A percentile compares a stretch with the other conserved stretches of the same genome.
phyloP scores from a whole-genome alignment of 2,113 vertebrate species.

The Bos taurus region ARS-UCD2.0 NC_037338.1:65780001-65780500 shows the following conservation, averaged over 20 bases:
- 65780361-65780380: not conserved
- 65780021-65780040: not conserved
- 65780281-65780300: not conserved
- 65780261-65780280: not conserved
- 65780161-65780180: not conserved
- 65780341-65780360: not conserved
- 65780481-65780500: not conserved
- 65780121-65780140: not conserved
- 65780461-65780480: not conserved
- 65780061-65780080: not conserved
- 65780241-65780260: not conserved
- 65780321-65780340: not conserved
- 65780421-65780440: not conserved
- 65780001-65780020: not conserved
- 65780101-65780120: not conserved
- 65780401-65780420: not conserved
- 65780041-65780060: not conserved
- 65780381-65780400: not conserved
- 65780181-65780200: not conserved
- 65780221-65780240: not conserved
- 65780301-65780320: not conserved
- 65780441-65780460: not conserved
- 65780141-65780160: not conserved
- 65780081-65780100: not conserved
- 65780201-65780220: not conserved